Evolutionary conservation across 1,140 invertebrate genomes (phyloP).

Genomic region (Parapsyche elsis): DNA sequence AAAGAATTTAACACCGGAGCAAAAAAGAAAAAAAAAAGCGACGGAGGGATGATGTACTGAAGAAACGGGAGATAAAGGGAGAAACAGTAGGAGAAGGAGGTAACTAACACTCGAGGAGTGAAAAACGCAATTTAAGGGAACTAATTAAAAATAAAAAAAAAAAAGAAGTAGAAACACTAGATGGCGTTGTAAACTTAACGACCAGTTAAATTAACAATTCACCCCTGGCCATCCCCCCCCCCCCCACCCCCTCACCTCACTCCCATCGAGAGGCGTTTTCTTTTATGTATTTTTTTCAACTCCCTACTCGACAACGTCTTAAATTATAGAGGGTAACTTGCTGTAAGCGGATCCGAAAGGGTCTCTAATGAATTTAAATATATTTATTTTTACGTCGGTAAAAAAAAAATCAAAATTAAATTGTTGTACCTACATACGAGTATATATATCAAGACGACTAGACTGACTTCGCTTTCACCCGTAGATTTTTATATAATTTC

Average conservation of each 20-base stretch:
- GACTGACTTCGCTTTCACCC: no score
- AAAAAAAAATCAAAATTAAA: no score
- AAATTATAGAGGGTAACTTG: constrained; percentile 9
- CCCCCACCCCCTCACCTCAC: not conserved
- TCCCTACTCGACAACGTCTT: constrained; percentile 1
- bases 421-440: no score
- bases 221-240: not conserved
- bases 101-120: not conserved
- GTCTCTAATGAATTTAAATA: no score
- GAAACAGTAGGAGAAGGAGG: constrained; percentile 6
- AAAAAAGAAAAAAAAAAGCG: constrained; percentile 19
- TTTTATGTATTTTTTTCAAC: constrained; percentile 33
- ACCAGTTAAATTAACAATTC: constrained; percentile 53
- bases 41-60: constrained; percentile 36
- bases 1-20: constrained; percentile 6
- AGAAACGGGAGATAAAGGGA: constrained; percentile 15
- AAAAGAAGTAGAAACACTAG: constrained; percentile 44
- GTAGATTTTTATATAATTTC: no score
- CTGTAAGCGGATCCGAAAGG: not conserved
- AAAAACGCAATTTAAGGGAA: constrained; percentile 46
- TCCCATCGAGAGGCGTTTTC: constrained; percentile 25
- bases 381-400: no score
- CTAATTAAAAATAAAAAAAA: constrained; percentile 55
- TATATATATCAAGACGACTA: no score
- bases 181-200: constrained; percentile 47